Evolutionary conservation across 2,888 invertebrate genomes (phyloP), one percentile per base, ranked within the genome.

Genomic region (Heliconius ethilla): DNA sequence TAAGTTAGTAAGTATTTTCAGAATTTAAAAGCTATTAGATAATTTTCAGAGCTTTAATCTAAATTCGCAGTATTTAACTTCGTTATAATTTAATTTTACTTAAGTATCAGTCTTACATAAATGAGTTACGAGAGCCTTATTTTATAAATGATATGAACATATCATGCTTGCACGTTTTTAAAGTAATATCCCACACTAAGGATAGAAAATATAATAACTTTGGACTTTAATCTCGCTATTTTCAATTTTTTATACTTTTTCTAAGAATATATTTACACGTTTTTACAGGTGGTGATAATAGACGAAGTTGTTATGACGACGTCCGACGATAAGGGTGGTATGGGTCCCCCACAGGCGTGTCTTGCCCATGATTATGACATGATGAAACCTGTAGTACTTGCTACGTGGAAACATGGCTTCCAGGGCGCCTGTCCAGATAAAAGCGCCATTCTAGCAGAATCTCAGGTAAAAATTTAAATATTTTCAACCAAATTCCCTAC

Each of bases 361-460:
- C 95, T 96, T 33, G 97, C 97, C 0, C 98, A 98, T 88, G 98
- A 98, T 92, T 98, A 98, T 89, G 98, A 98, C 86, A 93, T 96
- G 29, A 98, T 99, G 98, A 98, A 98, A 88, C 98, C 98, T 0
- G 98, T 98, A 0, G 98, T 99, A 1, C 92, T 98, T 80, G 98
- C 98, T 33, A 98, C 98, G 0, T 98, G 98, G 98, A 98, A 98
- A 86, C 98, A 98, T 85, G 98, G 98, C 76, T 98, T 98, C 92
- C 98, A 98, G 89, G 98, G 98, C 3, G 98, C 98, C n/a, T 98
- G 98, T 87, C 98, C 98, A 0, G 98, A 98, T 86, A 97, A 97
- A 86, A 98, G 98, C 86, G 98, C 98, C 22, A 98, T 98, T 80
- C 92, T 98, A 75, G 97, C 98, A 0, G 98, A 98, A 87, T 98